phyloP scores from a whole-genome alignment of 2,113 vertebrate species.

The Lates calcarifer region DNA sequence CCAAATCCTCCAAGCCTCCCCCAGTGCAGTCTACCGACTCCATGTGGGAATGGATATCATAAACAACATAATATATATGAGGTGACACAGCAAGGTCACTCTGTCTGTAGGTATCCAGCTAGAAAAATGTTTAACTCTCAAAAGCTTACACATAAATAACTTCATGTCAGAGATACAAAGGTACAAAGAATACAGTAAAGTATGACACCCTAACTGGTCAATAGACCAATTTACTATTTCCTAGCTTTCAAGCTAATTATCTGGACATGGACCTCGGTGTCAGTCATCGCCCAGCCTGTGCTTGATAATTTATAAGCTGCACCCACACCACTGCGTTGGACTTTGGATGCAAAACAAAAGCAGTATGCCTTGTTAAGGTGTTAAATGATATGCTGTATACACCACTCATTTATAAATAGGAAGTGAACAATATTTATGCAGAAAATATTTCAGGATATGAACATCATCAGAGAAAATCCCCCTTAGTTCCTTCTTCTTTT shows the following conservation, averaged over 20 bases:
- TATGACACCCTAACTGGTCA: background rate
- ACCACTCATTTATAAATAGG: background rate
- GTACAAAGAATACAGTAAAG: background rate
- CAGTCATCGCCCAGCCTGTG: background rate
- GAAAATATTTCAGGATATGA: background rate
- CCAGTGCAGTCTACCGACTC: no score
- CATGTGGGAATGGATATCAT: slow-evolving; percentile 19
- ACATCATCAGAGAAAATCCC: background rate
- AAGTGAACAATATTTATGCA: slow-evolving; percentile 3
- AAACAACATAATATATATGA: slow-evolving; percentile 43
- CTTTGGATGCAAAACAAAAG: slow-evolving; percentile 13
- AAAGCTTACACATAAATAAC: background rate
- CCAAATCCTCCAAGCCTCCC: no score
- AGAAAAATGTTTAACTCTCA: background rate
- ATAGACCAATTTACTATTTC: background rate
- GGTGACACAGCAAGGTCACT: slow-evolving; percentile 36
- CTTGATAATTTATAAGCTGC: slow-evolving; percentile 36
- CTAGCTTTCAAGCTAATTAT: slow-evolving; percentile 33
- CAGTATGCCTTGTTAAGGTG: background rate
- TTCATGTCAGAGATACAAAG: background rate
- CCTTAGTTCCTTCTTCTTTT: background rate
- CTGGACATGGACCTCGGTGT: slow-evolving; percentile 13
- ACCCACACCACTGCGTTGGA: background rate
- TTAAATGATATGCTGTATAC: background rate
- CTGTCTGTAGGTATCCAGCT: slow-evolving; percentile 28